Conservation (phyloP, 2,113 vertebrate species). For the Psilopsiagon aurifrons region DNA sequence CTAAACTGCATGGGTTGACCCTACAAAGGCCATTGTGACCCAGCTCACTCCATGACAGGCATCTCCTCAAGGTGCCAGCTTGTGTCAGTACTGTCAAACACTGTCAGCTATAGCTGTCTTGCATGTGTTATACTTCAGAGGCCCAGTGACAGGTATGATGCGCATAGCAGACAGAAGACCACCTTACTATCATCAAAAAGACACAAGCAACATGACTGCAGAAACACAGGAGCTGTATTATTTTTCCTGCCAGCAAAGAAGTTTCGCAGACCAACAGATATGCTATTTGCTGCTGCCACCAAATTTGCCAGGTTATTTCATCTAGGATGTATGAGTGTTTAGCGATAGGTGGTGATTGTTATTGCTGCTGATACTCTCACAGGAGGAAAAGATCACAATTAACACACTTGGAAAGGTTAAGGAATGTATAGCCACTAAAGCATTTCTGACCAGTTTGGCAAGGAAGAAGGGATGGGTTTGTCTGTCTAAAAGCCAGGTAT, state of each 20-base stretch:
- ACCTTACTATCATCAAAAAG: neutral
- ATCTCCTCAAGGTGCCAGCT: neutral
- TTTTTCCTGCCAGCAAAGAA: neutral
- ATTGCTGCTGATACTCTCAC: neutral
- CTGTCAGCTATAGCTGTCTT: neutral
- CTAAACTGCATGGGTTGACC: neutral
- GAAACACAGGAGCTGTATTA: neutral
- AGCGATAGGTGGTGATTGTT: neutral
- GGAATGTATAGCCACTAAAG: neutral
- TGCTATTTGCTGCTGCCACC: neutral
- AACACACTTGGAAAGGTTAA: neutral
- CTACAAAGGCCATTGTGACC: neutral
- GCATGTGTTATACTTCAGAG: neutral
- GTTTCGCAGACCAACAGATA: neutral
- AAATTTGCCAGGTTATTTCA: neutral
- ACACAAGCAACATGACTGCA: accelerated
- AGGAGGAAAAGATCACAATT: neutral
- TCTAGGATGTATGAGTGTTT: neutral
- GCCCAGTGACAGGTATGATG: neutral
- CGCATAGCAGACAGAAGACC: neutral
- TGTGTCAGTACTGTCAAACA: too few species aligned
- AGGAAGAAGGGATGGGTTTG: neutral
- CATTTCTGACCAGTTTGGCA: neutral
- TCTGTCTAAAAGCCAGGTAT: neutral
- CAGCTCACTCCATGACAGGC: neutral